Percentiles rank a stretch among this genome's conserved stretches.
Conservation (phyloP, 2,797 vertebrate genomes). For the Anas capensis region DNA sequence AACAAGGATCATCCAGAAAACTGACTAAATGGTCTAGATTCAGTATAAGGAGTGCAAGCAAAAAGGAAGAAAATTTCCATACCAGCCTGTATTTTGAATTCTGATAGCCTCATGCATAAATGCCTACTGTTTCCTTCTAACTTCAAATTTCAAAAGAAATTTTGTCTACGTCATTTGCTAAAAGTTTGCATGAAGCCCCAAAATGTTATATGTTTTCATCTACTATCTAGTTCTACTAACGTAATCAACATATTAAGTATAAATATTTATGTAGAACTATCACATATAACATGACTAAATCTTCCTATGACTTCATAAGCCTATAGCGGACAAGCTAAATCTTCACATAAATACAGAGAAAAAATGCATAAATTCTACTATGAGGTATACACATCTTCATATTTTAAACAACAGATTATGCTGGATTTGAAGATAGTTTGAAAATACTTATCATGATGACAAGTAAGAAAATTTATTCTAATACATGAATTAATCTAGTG, state of each 20-base stretch:
- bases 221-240: not conserved
- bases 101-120: not conserved
- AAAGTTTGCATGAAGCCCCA: not conserved
- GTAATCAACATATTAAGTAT: not conserved
- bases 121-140: not conserved
- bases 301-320: conserved; percentile 41
- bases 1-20: not conserved
- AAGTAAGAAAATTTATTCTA: not conserved
- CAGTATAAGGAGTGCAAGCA: not conserved
- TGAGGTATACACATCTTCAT: not conserved
- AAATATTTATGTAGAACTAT: not conserved
- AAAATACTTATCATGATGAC: not conserved
- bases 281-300: not conserved
- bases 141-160: not conserved
- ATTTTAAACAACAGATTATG: not conserved
- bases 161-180: not conserved
- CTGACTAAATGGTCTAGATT: not conserved
- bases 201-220: not conserved
- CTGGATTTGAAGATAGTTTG: not conserved
- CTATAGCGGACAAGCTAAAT: not conserved
- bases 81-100: not conserved
- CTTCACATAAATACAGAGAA: conserved; percentile 42
- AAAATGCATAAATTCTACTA: conserved; percentile 24
- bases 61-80: not conserved
- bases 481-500: not conserved